Base-by-base conservation (phyloP, 1,140 invertebrate genomes). In the Andricus grossulariae region DNA sequence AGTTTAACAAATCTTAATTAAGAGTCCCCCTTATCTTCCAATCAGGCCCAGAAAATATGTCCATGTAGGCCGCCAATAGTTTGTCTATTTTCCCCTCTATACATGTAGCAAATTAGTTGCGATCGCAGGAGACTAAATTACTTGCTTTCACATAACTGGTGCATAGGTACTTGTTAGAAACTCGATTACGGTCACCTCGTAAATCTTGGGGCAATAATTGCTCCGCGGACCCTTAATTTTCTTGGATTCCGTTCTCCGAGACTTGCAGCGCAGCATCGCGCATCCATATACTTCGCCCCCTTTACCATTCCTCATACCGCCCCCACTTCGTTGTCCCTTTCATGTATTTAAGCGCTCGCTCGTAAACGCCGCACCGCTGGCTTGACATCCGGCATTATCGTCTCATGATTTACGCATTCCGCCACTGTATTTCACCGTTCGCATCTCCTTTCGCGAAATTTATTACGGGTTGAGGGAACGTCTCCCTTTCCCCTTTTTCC, bases 381-480 rank as follows among this genome's bases (percentile, higher is more conserved):
- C 57, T 84, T 86, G 86, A 87, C 85, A 88, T 88, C 87, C 88
- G 87, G 88, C 86, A 88, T 90, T 89, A 90, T 89, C 87, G 87
- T 86, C 76, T 80, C 77, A 81, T 89, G 89, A 89, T 89, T 90
- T 89, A 90, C 85, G 83, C 78, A 83, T 84, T 78, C 79, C 85
- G 80, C 85, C 73, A 84, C 83, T 89, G 85, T 88, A 87, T 89
- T 88, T 88, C 85, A 87, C 83, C 86, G 81, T 86, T 88, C 85
- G 83, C 87, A 88, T 87, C 86, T 87, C 85, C 83, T 88, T 89
- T 88, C 84, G 80, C 82, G 77, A 87, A 88, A 89, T 89, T 89
- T 90, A 89, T 88, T 87, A 85, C 83, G 74, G 81, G 74, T 77
- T 72, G 57, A 66, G 13, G 60, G 25, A 16, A 32, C 39, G 39